These are phyloP conservation scores for Pelodiscus sinensis DNA, from an alignment of 2,113 vertebrate genomes.

Conservation along the genomic window DNA sequence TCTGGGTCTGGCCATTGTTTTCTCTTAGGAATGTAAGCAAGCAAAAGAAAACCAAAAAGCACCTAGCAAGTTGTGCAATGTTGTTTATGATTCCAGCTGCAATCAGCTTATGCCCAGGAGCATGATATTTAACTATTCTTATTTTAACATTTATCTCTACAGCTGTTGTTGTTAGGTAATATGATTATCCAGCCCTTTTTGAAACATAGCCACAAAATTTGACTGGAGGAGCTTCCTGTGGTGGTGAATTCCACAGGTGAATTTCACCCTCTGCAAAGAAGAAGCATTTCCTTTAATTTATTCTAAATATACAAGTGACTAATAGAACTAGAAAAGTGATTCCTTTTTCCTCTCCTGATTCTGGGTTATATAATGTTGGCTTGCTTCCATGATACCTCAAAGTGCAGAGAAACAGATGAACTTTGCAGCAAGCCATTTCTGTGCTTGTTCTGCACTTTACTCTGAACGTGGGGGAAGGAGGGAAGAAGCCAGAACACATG, in stretches of 20 bases:
- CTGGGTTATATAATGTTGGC: not conserved
- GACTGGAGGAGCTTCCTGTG: not conserved
- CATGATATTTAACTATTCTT: not conserved
- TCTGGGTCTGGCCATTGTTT: not conserved
- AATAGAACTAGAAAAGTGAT: not conserved
- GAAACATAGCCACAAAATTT: conserved; percentile 34
- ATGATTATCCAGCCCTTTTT: not conserved
- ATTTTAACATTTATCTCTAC: not conserved
- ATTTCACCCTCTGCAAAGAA: not conserved
- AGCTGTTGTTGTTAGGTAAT: conserved; percentile 22
- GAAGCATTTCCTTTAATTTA: conserved; percentile 15
- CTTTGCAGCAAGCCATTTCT: not conserved
- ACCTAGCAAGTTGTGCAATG: not conserved
- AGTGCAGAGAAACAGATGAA: not conserved
- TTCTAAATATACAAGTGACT: conserved; percentile 9
- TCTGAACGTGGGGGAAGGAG: not conserved
- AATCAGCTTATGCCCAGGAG: not conserved
- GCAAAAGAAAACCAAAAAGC: not conserved
- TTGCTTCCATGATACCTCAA: not conserved
- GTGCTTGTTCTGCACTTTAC: not conserved
- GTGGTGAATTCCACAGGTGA: conserved; percentile 34
- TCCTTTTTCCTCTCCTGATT: not conserved
- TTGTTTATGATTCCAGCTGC: not conserved
- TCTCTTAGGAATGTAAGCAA: not conserved
- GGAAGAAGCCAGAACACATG: not conserved